Base-by-base conservation (phyloP, 2,797 vertebrate genomes). In the Arvicola amphibius region DNA sequence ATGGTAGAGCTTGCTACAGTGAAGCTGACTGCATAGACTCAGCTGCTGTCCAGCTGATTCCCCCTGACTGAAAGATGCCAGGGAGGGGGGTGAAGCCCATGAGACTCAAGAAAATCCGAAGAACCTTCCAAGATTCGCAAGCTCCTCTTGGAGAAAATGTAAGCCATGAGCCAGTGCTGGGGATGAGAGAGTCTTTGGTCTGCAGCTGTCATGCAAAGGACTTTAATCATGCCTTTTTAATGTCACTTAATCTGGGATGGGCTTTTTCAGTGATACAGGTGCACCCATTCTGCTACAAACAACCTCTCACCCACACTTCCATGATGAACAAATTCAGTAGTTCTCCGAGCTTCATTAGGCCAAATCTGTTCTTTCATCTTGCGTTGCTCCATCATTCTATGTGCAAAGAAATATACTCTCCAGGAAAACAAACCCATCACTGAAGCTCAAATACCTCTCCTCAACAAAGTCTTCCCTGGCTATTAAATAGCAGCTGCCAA, bases 31-130 rank as follows among this genome's bases (percentile, higher is more conserved):
- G n/a, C 11, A 1, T 9, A 81, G 4, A 59, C 34, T 91, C 67
- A 37, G 19, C 2, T 37, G 51, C 12, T 23, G 3, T 13, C 9
- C 11, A 43, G 37, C 3, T 59, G 6, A 40, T 59, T 81, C 56
- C n/a, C 14, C 12, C 13, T 25, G n/a, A 40, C 9, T 14, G n/a
- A 61, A n/a, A 81, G 23, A 61, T 40, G 13, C 9, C 23, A 12
- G 37, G 56, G 0, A 0, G 1, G 34, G 78, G 19, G 29, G 2
- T 17, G 21, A 2, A 80, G 21, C 21, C 23, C 21, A 9, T 2
- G 7, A 37, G 53, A n/a, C 53, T 59, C 53, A 27, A 14, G 53
- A 59, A 56, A 59, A 29, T 77, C 43, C 7, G 1, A 80, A n/a
- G 32, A 23, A 4, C 14, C 32, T 53, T 53, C 25, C 46, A 81